These are phyloP conservation scores for Drosophila affinis DNA, from an alignment of 2,888 invertebrate species.

Conservation along the genomic window DNA sequence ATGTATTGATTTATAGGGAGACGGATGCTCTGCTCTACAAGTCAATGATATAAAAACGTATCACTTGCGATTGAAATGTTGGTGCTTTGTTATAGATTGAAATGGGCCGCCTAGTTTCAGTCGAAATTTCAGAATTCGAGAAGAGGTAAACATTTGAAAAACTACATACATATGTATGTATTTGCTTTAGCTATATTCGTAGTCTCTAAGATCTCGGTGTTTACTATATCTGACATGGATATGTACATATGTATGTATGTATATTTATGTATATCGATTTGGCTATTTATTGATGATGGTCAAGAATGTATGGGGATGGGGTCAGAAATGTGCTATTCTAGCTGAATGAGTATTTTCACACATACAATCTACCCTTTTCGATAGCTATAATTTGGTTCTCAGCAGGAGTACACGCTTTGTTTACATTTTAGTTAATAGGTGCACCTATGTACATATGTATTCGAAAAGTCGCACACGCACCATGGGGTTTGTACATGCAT, in stretches of 20 bases:
- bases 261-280: neutral
- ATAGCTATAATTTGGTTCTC: too few species aligned
- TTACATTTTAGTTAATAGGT: neutral
- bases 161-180: slow-evolving; percentile 2
- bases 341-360: too few species aligned
- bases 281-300: neutral
- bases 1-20: neutral
- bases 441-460: neutral
- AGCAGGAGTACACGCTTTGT: too few species aligned
- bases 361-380: too few species aligned
- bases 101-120: too few species aligned
- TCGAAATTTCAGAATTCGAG: too few species aligned
- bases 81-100: neutral
- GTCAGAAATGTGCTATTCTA: neutral
- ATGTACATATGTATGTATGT: too few species aligned
- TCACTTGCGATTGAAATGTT: neutral
- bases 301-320: neutral
- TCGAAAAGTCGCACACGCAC: neutral
- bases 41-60: neutral
- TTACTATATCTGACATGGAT: too few species aligned
- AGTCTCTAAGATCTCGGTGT: too few species aligned
- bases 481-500: neutral
- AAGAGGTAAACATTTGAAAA: neutral
- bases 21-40: neutral
- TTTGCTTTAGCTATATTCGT: neutral